Evolutionary conservation across 2,113 vertebrate species (phyloP), one percentile per base, ranked within the genome.

Genomic region (Hymenochirus boettgeri): DNA sequence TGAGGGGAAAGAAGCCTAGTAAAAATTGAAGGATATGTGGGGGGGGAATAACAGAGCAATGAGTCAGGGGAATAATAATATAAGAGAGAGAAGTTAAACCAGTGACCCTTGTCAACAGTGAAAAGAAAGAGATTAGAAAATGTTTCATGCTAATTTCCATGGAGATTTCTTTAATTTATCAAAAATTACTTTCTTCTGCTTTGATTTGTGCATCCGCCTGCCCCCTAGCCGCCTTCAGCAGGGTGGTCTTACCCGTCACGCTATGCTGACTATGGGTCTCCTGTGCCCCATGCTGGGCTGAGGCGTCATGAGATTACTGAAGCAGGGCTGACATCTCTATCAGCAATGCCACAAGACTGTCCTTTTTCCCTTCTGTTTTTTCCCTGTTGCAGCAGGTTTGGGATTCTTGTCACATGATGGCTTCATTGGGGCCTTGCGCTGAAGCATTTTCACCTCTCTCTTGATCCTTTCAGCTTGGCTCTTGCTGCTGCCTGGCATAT

Each of bases 101-200:
- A 76, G 82, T 94, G 93, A 97, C 93, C 93, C 93, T 91, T 91
- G 91, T 93, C 90, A 78, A 85, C 86, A 82, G 88, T 91, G 90
- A 93, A 93, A 90, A 91, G 92, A 86, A 78, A 85, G 88, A 93
- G 93, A 96, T 97, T 94, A 97, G 91, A 94, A 93, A 94, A 93
- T 91, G 93, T 91, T 93, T 93, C 93, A 92, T 95, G 92, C 92
- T 98, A 91, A 98, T 98, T 98, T 98, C 94, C 95, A 96, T 97
- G 93, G 94, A 96, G 94, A 97, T 95, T 96, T 95, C 93, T 92
- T 88, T 96, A 92, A 96, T 96, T 95, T 94, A 86, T 91, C 79
- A 80, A 92, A 93, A 93, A 94, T 92, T 90, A 91, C 88, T 89
- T 86, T 86, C 86, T 82, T 89, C 85, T 81, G 80, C 89, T 93